These are phyloP conservation scores for Chamaetylas fuelleborni DNA, from an alignment of 2,113 vertebrate species.

Conservation along the genomic window DNA sequence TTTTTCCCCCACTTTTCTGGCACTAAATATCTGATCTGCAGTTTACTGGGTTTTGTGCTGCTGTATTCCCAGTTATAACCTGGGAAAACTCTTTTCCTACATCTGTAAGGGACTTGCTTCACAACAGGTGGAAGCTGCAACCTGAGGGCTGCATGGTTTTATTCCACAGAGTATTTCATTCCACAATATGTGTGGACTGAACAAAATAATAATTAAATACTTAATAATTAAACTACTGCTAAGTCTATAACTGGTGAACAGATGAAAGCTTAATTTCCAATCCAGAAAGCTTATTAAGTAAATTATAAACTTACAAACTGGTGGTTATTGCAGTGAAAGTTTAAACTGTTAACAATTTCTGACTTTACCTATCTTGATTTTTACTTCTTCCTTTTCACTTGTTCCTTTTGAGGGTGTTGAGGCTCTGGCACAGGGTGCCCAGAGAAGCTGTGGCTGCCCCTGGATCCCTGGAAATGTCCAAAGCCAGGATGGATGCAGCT, in stretches of 20 bases:
- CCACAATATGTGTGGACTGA: background rate
- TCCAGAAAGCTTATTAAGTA: background rate
- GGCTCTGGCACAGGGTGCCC: background rate
- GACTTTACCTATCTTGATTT: background rate
- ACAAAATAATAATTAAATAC: background rate
- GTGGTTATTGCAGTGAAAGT: background rate
- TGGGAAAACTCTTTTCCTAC: background rate
- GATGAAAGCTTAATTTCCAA: background rate
- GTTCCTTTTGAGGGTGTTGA: rapidly evolving
- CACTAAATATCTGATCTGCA: background rate
- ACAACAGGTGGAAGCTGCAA: background rate
- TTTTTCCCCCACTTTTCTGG: background rate
- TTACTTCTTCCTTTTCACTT: background rate
- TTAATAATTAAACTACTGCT: background rate
- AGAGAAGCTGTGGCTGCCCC: background rate
- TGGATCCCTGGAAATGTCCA: background rate
- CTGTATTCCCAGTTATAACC: background rate
- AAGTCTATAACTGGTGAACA: background rate
- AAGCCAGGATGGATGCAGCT: background rate
- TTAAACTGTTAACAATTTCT: background rate
- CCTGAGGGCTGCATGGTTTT: background rate
- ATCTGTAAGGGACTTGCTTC: background rate
- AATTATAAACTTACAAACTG: background rate
- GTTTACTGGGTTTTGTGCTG: background rate
- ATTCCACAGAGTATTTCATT: background rate